Percentiles rank a stretch among this genome's conserved stretches.
phyloP scores from a whole-genome alignment of 2,113 vertebrate species.

The Phyllopteryx taeniolatus region DNA sequence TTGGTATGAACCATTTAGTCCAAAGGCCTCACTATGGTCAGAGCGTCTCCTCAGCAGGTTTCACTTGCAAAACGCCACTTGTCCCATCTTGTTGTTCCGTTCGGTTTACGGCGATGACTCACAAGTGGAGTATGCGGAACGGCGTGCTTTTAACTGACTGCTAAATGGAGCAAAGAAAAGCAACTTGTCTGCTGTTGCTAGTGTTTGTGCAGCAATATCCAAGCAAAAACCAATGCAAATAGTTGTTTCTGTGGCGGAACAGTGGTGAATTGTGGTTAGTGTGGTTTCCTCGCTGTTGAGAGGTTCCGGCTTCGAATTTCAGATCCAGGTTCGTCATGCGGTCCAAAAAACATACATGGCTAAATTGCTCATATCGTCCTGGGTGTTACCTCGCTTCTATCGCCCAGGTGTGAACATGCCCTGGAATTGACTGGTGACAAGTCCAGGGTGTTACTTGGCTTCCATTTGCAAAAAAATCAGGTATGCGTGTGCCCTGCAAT shows the following conservation, averaged over 20 bases:
- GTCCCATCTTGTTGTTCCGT: conserved; percentile 35
- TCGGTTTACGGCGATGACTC: conserved; percentile 36
- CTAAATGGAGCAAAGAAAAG: not conserved
- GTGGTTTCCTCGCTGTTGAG: not conserved
- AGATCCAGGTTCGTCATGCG: no score
- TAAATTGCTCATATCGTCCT: no score
- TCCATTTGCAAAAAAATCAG: no score
- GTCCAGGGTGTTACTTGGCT: no score
- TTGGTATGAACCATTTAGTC: not conserved
- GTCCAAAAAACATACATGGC: no score
- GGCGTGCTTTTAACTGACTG: not conserved
- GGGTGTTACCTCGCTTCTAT: no score
- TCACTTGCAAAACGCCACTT: conserved; percentile 1
- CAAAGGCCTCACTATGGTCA: not conserved
- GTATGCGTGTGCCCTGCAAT: no score
- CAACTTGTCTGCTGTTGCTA: not conserved
- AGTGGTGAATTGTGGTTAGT: no score
- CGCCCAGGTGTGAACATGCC: no score
- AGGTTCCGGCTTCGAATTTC: no score
- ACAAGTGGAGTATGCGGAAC: conserved; percentile 8
- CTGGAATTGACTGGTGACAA: no score
- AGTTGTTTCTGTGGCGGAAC: not conserved
- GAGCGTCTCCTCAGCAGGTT: not conserved
- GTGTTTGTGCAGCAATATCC: not conserved
- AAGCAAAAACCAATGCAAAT: not conserved